A percentile compares a stretch with the other conserved stretches of the same genome.
Conservation (phyloP, 2,113 vertebrate genomes). For the Thryonomys swinderianus region DNA sequence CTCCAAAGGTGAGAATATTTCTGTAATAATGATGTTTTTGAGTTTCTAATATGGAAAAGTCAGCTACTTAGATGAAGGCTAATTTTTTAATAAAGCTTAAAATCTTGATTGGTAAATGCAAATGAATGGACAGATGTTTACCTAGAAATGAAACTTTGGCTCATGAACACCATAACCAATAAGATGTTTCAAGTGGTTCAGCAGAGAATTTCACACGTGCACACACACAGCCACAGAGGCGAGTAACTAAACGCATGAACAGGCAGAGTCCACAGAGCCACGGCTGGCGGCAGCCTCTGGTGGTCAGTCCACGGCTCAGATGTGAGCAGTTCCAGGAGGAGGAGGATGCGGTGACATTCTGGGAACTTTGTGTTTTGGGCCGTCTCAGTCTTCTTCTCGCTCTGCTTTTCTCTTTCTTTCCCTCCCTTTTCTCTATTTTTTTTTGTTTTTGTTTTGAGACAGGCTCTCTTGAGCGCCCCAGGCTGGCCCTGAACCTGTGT, state of each 20-base stretch:
- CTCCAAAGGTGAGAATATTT: neutral
- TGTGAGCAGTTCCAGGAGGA: too few species aligned
- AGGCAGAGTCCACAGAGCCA: neutral
- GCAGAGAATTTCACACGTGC: neutral
- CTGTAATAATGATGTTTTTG: neutral
- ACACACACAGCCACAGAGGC: neutral
- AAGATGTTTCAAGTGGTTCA: neutral
- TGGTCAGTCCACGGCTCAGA: too few species aligned
- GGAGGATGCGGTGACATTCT: too few species aligned
- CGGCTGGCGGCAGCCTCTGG: too few species aligned
- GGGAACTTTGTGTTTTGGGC: too few species aligned
- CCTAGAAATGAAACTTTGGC: neutral
- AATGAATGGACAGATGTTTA: neutral
- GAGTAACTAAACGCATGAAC: neutral
- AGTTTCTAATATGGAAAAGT: slow-evolving; percentile 1
- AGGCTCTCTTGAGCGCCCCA: neutral
- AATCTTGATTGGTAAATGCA: neutral
- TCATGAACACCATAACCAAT: neutral
- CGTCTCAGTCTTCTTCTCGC: too few species aligned
- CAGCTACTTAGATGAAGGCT: neutral
- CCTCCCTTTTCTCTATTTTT: neutral
- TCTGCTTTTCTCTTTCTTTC: too few species aligned
- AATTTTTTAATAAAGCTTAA: neutral
- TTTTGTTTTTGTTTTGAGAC: neutral
- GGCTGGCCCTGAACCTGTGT: neutral